A percentile compares a stretch with the other conserved stretches of the same genome.
These are phyloP conservation scores for Ormyrus thymus DNA, from an alignment of 2,888 invertebrate species.

Conservation along the genomic window DNA sequence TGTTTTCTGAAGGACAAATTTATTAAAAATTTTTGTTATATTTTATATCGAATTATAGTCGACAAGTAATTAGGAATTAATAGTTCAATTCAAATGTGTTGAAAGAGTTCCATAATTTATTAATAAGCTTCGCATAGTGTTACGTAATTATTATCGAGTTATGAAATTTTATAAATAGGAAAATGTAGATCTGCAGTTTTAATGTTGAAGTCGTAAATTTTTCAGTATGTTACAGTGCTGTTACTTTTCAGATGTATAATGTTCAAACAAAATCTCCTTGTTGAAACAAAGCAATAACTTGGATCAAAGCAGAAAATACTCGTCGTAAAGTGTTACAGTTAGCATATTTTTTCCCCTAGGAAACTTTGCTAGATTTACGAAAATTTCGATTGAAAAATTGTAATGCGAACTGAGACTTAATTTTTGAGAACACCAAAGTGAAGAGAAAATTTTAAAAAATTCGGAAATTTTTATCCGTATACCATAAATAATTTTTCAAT, in stretches of 20 bases:
- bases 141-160: neutral
- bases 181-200: neutral
- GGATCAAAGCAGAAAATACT: neutral
- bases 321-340: neutral
- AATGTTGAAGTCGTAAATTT: neutral
- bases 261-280: neutral
- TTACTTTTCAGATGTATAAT: neutral
- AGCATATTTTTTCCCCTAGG: constrained; percentile 21
- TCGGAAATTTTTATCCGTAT: neutral
- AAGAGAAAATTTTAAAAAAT: neutral
- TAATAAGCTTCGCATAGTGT: neutral
- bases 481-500: constrained; percentile 30
- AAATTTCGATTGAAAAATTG: neutral
- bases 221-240: neutral
- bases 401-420: neutral
- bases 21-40: constrained; percentile 11
- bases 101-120: constrained; percentile 1
- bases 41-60: constrained; percentile 11
- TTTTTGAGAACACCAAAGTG: neutral
- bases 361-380: constrained; percentile 43
- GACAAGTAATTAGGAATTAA: neutral
- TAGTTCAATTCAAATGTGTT: neutral
- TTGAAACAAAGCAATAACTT: constrained; percentile 34
- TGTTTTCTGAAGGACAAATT: neutral
- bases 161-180: neutral